phyloP scores from a whole-genome alignment of 1,140 invertebrate species.

The Drosophila equinoxialis region DNA sequence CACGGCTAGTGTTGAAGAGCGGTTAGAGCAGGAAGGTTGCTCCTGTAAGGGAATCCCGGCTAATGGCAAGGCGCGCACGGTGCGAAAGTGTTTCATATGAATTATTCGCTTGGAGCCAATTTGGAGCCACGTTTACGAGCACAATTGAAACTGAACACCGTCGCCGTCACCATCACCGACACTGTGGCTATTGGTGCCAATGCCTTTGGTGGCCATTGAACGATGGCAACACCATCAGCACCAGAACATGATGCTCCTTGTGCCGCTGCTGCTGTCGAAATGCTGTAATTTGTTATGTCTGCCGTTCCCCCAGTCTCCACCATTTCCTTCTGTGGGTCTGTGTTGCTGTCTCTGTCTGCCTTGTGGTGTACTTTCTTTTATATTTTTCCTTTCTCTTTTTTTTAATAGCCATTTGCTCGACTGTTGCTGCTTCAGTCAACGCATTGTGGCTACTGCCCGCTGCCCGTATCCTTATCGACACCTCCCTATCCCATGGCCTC shows the following conservation, averaged over 20 bases:
- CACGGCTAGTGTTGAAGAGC: constrained; percentile 1
- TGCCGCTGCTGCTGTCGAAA: constrained; percentile 63
- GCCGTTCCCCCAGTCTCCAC: constrained; percentile 17
- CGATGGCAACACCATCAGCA: constrained; percentile 26
- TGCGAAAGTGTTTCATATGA: constrained; percentile 81
- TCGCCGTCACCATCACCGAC: constrained; percentile 19
- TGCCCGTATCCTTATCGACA: constrained; percentile 71
- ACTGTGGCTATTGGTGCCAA: constrained; percentile 18
- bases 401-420: constrained; percentile 73
- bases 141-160: constrained; percentile 76
- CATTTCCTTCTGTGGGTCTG: neutral
- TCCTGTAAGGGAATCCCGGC: constrained; percentile 20
- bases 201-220: constrained; percentile 41
- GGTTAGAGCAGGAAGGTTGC: neutral
- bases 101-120: constrained; percentile 78
- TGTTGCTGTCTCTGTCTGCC: constrained; percentile 1
- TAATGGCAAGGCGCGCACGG: constrained; percentile 72
- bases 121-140: constrained; percentile 77
- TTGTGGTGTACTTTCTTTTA: constrained; percentile 7
- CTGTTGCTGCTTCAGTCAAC: constrained; percentile 48
- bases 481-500: constrained; percentile 6
- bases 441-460: constrained; percentile 34
- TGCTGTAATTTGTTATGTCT: constrained; percentile 72
- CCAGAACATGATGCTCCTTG: constrained; percentile 33
- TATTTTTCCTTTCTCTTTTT: constrained; percentile 54